Evolutionary conservation across 2,797 vertebrate genomes (phyloP), one percentile per base, ranked within the genome.

Genomic region (Bovichtus variegatus): DNA sequence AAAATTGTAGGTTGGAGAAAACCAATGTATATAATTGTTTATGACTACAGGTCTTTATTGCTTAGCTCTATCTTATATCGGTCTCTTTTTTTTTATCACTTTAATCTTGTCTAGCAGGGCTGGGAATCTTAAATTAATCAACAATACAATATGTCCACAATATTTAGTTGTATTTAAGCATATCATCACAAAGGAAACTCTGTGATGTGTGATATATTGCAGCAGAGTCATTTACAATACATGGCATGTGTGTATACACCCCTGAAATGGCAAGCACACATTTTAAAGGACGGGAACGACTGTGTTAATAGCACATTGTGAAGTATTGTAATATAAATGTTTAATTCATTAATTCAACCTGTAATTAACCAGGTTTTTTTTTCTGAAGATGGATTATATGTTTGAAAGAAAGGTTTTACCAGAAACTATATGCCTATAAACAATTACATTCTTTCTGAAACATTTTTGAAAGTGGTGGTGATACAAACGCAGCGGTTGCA

Each of bases 1-100:
- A 68, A 44, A 79, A 53, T 12, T 41, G 58, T 21, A 41, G 0
- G 9, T 21, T 11, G 15, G 9, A 68, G 15, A 75, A 70, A 29
- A 44, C 73, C 38, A 13, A 65, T 67, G 4, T 31, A 12, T 43
- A 31, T 46, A 34, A 47, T 41, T 67, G 23, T 69, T 62, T 19
- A 47, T 68, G 44, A 27, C 27, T 46, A 25, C 7, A 59, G 27
- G 50, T 19, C 16, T 59, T 55, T 60, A 25, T 18, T 38, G 4
- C 2, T 44, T 31, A 34, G 34, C 15, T 57, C 25, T 1, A 1
- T n/a, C 27, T 23, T 50, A 9, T 25, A 36, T 36, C 15, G 5
- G 19, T 23, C 2, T 66, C 15, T 23, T 11, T 49, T n/a, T n/a
- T 10, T 31, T 46, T 5, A 59, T 60, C 31, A 47, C 2, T 18